phyloP scores from a whole-genome alignment of 2,113 vertebrate genomes.

The Actenoides hombroni region DNA sequence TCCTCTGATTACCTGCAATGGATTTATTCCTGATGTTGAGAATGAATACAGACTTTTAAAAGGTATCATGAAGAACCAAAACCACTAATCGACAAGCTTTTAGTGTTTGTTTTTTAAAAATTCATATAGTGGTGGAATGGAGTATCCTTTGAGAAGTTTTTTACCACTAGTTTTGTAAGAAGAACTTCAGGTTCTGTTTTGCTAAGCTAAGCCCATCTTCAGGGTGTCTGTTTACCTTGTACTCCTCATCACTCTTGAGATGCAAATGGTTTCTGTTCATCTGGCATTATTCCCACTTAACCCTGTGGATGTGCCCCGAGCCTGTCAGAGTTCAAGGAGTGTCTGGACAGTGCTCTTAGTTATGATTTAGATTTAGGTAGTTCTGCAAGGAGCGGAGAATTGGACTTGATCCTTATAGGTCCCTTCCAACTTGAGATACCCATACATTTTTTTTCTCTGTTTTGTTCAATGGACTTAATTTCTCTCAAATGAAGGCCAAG shows the following conservation, averaged over 20 bases:
- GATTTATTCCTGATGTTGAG: background rate
- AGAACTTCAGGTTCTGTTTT: background rate
- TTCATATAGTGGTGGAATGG: background rate
- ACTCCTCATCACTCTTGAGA: background rate
- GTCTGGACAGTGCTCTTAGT: no score
- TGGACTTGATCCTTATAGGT: no score
- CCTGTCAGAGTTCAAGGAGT: no score
- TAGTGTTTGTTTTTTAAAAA: background rate
- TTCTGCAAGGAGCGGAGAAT: no score
- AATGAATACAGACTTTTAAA: background rate
- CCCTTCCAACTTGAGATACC: no score
- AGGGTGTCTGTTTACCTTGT: background rate
- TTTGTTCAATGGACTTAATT: background rate
- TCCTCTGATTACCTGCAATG: background rate
- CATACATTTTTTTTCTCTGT: background rate
- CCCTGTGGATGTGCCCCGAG: no score
- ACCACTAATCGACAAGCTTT: background rate
- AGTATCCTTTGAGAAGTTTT: background rate
- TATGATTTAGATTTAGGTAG: no score
- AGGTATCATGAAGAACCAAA: background rate
- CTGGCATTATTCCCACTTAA: background rate
- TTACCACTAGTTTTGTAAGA: background rate
- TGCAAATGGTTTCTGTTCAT: background rate
- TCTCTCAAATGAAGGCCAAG: background rate
- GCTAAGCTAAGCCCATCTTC: background rate